Conservation (phyloP, 35 echinoderm and acorn worm genomes). For the Patiria miniata region DNA sequence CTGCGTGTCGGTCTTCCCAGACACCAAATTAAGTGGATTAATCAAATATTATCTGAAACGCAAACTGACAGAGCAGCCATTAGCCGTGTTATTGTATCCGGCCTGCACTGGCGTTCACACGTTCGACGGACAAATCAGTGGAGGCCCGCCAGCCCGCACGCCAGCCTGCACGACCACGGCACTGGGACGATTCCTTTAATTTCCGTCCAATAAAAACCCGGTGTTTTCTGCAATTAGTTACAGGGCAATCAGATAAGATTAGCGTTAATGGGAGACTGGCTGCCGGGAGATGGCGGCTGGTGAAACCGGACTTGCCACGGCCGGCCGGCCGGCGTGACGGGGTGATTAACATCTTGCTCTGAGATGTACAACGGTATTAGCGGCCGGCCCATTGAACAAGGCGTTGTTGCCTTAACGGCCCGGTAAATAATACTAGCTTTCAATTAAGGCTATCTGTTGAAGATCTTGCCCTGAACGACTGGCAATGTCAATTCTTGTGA, state of each 20-base stretch:
- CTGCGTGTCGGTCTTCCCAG: background rate
- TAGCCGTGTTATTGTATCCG: constrained; percentile 20
- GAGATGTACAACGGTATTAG: constrained; percentile 9
- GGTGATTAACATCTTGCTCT: constrained; percentile 20
- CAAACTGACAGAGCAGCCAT: constrained; percentile 27
- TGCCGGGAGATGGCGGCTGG: background rate
- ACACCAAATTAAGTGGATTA: constrained; percentile 23
- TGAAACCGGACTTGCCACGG: background rate
- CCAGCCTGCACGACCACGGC: background rate
- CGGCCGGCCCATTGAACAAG: background rate
- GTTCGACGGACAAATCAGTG: background rate
- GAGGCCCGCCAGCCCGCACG: no score
- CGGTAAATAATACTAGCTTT: constrained; percentile 27
- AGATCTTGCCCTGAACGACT: no score
- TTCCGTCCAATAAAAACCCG: constrained; percentile 22
- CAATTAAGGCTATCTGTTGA: background rate
- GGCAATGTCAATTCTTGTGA: no score
- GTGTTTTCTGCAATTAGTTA: constrained; percentile 31
- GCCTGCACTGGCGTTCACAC: background rate
- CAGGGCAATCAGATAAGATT: constrained; percentile 20
- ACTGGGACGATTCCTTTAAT: constrained; percentile 9
- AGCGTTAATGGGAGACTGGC: background rate
- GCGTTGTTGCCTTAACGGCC: background rate
- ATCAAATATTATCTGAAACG: background rate
- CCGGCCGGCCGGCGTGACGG: background rate